A percentile compares a stretch with the other conserved stretches of the same genome.
These are phyloP conservation scores for Osedax fenrisi DNA, from an alignment of 2,888 invertebrate species.

Conservation along the genomic window DNA sequence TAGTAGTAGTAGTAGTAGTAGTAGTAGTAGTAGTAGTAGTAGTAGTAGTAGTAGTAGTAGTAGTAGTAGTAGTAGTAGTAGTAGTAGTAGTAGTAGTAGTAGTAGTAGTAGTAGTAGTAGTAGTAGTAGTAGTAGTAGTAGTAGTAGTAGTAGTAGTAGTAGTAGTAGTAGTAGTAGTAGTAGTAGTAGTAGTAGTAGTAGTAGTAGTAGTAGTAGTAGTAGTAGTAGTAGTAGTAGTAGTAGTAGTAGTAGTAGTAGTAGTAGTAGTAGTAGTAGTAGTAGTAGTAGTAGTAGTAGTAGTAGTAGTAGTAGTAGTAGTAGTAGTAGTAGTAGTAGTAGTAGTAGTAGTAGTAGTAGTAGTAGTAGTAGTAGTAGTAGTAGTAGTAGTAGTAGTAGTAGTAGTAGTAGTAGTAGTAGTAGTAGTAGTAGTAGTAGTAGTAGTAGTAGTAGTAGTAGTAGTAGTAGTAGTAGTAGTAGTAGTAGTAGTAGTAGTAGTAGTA, in stretches of 20 bases:
- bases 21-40: too few relatives aligned
- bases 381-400: slow-evolving; percentile 29
- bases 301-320: slow-evolving; percentile 29
- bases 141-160: slow-evolving; percentile 30
- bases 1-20: too few relatives aligned
- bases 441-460: slow-evolving; percentile 25
- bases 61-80: too few relatives aligned
- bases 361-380: slow-evolving; percentile 30
- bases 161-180: slow-evolving; percentile 18
- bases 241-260: slow-evolving; percentile 23
- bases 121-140: slow-evolving; percentile 29
- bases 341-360: slow-evolving; percentile 29
- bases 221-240: slow-evolving; percentile 25
- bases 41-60: too few relatives aligned
- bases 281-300: slow-evolving; percentile 21
- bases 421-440: slow-evolving; percentile 29
- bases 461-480: too few relatives aligned
- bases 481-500: too few relatives aligned
- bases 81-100: slow-evolving; percentile 28
- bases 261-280: slow-evolving; percentile 22
- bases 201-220: slow-evolving; percentile 29
- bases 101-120: slow-evolving; percentile 29
- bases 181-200: slow-evolving; percentile 26
- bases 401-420: slow-evolving; percentile 29
- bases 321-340: slow-evolving; percentile 29